Evolutionary conservation across 2,797 vertebrate genomes (phyloP), one percentile per base, ranked within the genome.

Genomic region (Paedocypris micromegethes): DNA sequence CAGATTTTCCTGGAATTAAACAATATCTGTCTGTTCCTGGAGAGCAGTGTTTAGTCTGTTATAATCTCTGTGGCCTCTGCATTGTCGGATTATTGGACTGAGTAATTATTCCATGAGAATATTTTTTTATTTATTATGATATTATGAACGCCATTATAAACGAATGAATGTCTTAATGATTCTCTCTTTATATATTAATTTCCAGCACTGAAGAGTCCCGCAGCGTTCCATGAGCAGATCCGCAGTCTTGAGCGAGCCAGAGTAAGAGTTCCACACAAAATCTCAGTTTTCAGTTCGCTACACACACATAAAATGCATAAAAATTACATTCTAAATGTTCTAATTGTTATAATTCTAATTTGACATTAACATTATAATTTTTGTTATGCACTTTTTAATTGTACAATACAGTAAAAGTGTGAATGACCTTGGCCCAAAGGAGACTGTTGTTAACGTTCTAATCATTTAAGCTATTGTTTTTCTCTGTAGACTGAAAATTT

Each of bases 151-250:
- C 23, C 23, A 23, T 23, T 23, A 23, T 23, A 23, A 23, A 23
- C 23, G 1, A 23, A 23, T 23, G 23, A 23, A 23, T 23, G 23
- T 23, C 23, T 23, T 23, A 23, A 23, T 23, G 23, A 23, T 23
- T 23, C 23, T 23, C 23, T 23, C 23, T 23, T n/a, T 53, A 8
- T 41, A 7, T 56, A 8, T 58, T 40, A 59, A 41, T 84, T 72
- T 68, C 81, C 89, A 99, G 97, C 96, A 78, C 89, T 98, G 83
- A 99, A 99, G 87, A 99, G 97, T 82, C 97, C 97, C 5, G 96
- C 97, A 58, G 94, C 93, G 74, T 99, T 99, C 88, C 96, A 98
- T 38, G 97, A 96, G 76, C 97, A 99, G 90, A 98, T 97, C 74
- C 96, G 96, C 85, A 99, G 97, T 83, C 87, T 99, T 88, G 97